Percentiles rank a stretch among this genome's conserved stretches.
Conservation (phyloP, 2,888 invertebrate genomes). For the Chloromyia formosa region DNA sequence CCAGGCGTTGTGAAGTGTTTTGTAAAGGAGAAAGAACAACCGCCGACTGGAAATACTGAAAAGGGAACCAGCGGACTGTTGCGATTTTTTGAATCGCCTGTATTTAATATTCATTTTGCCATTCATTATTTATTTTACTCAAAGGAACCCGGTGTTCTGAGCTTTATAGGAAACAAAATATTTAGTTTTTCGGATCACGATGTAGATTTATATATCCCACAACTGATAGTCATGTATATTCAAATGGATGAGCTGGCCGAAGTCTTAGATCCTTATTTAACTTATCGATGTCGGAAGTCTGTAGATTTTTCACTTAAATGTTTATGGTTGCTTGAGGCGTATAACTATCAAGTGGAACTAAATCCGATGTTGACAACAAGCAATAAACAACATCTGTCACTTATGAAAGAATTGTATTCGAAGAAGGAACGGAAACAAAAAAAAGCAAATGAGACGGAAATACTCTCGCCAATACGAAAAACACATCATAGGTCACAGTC, state of each 20-base stretch:
- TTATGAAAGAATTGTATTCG: constrained; percentile 63
- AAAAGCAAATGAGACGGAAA: constrained; percentile 46
- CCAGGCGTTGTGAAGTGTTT: constrained; percentile 64
- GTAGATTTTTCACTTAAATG: constrained; percentile 96
- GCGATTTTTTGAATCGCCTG: constrained; percentile 94
- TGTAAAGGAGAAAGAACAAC: constrained; percentile 56
- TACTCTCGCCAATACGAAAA: constrained; percentile 69
- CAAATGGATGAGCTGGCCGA: constrained; percentile 98
- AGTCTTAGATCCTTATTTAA: constrained; percentile 84
- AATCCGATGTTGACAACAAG: constrained; percentile 52
- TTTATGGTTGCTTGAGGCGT: constrained; percentile 96
- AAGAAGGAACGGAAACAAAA: constrained; percentile 58
- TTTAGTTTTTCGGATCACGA: constrained; percentile 92
- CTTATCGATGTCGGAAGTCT: constrained; percentile 88
- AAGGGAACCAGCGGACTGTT: constrained; percentile 62
- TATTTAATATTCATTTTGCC: constrained; percentile 98
- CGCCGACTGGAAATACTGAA: constrained; percentile 56
- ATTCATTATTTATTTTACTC: constrained; percentile 98
- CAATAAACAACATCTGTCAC: constrained; percentile 61
- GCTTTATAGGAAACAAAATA: constrained; percentile 97
- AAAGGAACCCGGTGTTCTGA: constrained; percentile 97
- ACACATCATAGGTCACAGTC: constrained; percentile 84
- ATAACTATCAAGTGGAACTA: constrained; percentile 65
- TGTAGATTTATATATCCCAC: constrained; percentile 98
- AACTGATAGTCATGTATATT: constrained; percentile 97